phyloP scores from a whole-genome alignment of 2,113 vertebrate species.

The Hippoglossus stenolepis region DNA sequence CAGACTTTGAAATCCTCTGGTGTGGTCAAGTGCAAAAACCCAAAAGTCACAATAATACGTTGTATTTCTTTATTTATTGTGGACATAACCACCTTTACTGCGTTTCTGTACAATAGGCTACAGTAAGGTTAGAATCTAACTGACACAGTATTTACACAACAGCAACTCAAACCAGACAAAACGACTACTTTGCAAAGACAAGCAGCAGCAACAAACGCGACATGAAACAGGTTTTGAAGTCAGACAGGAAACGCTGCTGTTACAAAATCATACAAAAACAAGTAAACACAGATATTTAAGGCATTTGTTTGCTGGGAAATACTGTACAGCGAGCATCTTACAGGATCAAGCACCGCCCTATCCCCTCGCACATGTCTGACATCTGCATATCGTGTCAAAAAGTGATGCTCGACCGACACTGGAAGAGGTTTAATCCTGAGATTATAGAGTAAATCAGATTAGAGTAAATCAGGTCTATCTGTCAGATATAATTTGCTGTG shows the following conservation, averaged over 20 bases:
- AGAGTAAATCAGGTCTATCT: neutral
- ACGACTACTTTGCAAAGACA: slow-evolving; percentile 5
- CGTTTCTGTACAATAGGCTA: slow-evolving; percentile 19
- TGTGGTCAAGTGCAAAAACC: neutral
- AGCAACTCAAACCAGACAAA: slow-evolving; percentile 25
- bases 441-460: slow-evolving; percentile 9
- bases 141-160: slow-evolving; percentile 33
- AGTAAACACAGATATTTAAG: slow-evolving; percentile 66
- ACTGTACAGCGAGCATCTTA: slow-evolving; percentile 10
- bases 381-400: neutral
- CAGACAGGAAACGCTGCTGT: slow-evolving; percentile 20
- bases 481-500: slow-evolving; percentile 15
- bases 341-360: neutral
- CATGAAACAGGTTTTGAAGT: slow-evolving; percentile 29
- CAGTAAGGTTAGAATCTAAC: slow-evolving; percentile 4
- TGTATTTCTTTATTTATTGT: slow-evolving; percentile 49
- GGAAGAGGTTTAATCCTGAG: slow-evolving; percentile 55
- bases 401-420: slow-evolving; percentile 14
- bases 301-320: slow-evolving; percentile 53
- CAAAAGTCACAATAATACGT: neutral
- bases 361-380: neutral
- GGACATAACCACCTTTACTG: slow-evolving; percentile 25
- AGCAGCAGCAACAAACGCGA: slow-evolving; percentile 14
- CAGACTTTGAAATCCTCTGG: neutral
- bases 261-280: slow-evolving; percentile 63